Conservation (phyloP, 2,113 vertebrate species). For the Ceyx cyanopectus region DNA sequence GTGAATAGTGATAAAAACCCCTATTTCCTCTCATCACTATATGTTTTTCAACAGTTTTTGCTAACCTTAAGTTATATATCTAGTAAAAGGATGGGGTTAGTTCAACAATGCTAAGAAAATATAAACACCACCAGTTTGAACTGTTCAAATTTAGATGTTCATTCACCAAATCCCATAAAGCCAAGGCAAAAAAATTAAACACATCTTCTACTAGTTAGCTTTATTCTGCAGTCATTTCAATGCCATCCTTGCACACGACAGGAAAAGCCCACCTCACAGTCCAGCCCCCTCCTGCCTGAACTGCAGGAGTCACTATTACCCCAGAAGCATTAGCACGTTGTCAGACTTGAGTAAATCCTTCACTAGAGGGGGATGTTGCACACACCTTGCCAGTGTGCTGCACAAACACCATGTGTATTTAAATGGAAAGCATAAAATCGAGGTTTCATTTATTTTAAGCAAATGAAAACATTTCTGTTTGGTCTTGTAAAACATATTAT, state of each 20-base stretch:
- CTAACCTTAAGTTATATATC: not conserved
- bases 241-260: not conserved
- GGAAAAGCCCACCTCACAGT: not conserved
- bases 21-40: not conserved
- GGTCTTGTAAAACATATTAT: conserved; percentile 22
- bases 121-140: not conserved
- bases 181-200: not conserved
- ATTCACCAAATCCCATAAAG: not conserved
- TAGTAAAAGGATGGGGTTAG: not conserved
- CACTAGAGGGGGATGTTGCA: not conserved
- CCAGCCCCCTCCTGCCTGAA: not conserved
- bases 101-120: not conserved
- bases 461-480: conserved; percentile 39
- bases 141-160: not conserved
- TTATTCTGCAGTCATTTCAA: not conserved
- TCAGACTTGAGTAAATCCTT: not conserved
- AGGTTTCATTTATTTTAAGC: not conserved
- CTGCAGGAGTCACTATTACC: not conserved
- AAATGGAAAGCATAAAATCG: not conserved
- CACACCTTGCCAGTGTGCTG: not conserved
- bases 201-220: not conserved
- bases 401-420: not conserved
- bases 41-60: not conserved
- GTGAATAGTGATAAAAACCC: not conserved
- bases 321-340: accelerated